Conservation (phyloP, 2,888 invertebrate species). For the Spodoptera picta region DNA sequence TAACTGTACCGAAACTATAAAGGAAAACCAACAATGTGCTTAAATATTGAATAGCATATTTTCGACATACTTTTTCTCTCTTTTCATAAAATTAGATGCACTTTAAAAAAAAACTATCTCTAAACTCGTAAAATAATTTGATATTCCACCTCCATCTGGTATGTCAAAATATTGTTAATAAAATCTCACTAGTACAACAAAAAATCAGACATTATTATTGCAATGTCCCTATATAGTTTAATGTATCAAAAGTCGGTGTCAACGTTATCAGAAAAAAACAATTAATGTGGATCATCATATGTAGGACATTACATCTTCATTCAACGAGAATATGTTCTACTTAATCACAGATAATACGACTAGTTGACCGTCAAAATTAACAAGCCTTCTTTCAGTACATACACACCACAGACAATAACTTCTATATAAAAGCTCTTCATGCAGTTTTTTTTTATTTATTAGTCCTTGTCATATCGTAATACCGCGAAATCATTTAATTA, state of each 20-base stretch:
- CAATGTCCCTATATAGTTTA: slow-evolving; percentile 20
- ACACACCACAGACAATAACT: background rate
- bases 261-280: slow-evolving; percentile 27
- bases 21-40: too few species aligned
- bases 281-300: slow-evolving; percentile 30
- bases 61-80: too few species aligned
- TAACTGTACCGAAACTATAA: too few species aligned
- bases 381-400: slow-evolving; percentile 20
- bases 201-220: slow-evolving; percentile 28
- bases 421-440: too few species aligned
- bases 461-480: too few species aligned
- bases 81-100: too few species aligned
- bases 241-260: slow-evolving; percentile 17
- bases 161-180: background rate
- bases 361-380: slow-evolving; percentile 4
- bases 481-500: too few species aligned
- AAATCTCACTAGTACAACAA: slow-evolving; percentile 16
- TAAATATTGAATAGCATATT: too few species aligned
- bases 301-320: slow-evolving; percentile 15
- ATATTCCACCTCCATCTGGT: too few species aligned
- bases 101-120: background rate
- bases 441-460: too few species aligned
- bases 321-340: slow-evolving; percentile 22
- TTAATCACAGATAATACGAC: slow-evolving; percentile 31
- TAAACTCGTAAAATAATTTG: too few species aligned